phyloP scores from a whole-genome alignment of 2,113 vertebrate species.

The Anser cygnoides region DNA sequence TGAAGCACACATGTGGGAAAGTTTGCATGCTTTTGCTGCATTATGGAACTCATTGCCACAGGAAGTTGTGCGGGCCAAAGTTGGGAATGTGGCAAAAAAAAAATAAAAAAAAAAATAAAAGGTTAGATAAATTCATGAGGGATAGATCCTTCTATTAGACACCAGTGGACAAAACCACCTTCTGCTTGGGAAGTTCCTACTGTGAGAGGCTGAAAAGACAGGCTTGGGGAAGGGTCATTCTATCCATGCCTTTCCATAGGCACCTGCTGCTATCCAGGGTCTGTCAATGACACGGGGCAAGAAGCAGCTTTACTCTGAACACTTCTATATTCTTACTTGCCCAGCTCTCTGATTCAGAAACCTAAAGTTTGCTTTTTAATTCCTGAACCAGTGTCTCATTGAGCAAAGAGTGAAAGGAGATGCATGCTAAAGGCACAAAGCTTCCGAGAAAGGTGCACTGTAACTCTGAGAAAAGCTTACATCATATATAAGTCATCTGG shows the following conservation, averaged over 20 bases:
- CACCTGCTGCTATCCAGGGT: not conserved
- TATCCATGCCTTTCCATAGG: not conserved
- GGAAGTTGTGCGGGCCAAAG: constrained; percentile 1
- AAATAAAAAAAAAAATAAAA: no score
- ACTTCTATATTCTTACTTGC: not conserved
- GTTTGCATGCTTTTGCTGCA: not conserved
- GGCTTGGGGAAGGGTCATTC: not conserved
- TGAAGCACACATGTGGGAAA: not conserved
- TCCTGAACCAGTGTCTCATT: not conserved
- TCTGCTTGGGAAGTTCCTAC: not conserved
- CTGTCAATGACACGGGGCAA: not conserved
- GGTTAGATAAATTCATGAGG: not conserved
- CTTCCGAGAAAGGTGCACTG: not conserved
- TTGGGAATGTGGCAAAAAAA: not conserved
- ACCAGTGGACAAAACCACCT: not conserved
- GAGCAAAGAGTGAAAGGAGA: not conserved
- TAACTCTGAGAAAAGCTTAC: not conserved
- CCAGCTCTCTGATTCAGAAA: not conserved
- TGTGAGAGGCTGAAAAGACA: not conserved
- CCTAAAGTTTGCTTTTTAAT: not conserved
- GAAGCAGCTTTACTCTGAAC: not conserved
- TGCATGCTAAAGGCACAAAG: not conserved
- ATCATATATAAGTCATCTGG: not conserved
- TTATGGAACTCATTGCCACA: not conserved
- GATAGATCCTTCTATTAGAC: not conserved